A percentile compares a stretch with the other conserved stretches of the same genome.
These are phyloP conservation scores for Bovichtus variegatus DNA, from an alignment of 2,797 vertebrate genomes.

Conservation along the genomic window DNA sequence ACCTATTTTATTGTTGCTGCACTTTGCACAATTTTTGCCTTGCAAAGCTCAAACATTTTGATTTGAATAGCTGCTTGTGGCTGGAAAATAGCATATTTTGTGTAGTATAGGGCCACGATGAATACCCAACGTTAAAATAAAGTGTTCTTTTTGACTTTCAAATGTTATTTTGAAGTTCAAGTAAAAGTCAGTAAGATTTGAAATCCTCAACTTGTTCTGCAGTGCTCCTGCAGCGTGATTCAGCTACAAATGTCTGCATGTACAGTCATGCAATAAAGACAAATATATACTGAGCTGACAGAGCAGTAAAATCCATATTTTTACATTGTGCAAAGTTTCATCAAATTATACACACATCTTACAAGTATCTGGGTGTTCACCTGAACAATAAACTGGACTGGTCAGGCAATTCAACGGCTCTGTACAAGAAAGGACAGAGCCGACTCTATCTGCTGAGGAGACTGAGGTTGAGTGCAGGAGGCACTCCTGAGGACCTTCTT, in stretches of 20 bases:
- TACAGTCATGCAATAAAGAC: too few relatives aligned
- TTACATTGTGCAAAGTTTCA: background rate
- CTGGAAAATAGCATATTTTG: background rate
- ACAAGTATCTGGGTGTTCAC: too few relatives aligned
- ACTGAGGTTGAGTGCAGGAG: too few relatives aligned
- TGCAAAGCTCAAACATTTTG: background rate
- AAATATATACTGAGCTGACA: background rate
- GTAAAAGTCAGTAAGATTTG: background rate
- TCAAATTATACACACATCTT: background rate
- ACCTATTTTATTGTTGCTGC: background rate
- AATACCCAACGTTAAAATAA: background rate
- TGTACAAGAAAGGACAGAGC: too few relatives aligned
- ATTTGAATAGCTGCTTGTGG: slow-evolving; percentile 1
- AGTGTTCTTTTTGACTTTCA: background rate
- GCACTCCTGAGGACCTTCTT: too few relatives aligned
- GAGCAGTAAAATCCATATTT: background rate
- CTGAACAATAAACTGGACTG: too few relatives aligned
- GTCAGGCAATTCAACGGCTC: too few relatives aligned
- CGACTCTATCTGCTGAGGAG: too few relatives aligned
- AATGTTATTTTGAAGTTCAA: background rate
- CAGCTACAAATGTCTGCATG: background rate
- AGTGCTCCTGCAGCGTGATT: background rate
- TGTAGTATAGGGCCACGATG: background rate
- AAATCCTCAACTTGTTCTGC: background rate
- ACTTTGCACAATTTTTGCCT: background rate